phyloP scores from a whole-genome alignment of 2,888 invertebrate genomes.

The Protophormia terraenovae region DNA sequence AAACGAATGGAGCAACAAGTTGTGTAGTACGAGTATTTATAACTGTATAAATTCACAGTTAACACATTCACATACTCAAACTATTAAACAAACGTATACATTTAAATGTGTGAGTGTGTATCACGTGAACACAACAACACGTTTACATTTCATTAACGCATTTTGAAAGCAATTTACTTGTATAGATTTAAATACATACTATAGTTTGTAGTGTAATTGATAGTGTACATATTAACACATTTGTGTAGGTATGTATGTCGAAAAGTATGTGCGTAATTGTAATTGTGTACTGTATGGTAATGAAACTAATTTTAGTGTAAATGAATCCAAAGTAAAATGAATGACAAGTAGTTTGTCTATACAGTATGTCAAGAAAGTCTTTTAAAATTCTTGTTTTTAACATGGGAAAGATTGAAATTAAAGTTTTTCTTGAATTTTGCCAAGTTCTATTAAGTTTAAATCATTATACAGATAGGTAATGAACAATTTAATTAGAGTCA shows the following conservation, averaged over 20 bases:
- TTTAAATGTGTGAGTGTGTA: not conserved
- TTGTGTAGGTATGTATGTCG: not conserved
- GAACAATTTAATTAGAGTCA: too few relatives aligned
- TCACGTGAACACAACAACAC: constrained; percentile 36
- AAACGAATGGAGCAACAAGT: constrained; percentile 48
- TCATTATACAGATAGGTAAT: too few relatives aligned
- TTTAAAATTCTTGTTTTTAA: too few relatives aligned
- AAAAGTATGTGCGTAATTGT: not conserved
- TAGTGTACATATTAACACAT: constrained; percentile 46
- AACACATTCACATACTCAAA: constrained; percentile 32
- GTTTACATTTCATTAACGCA: constrained; percentile 71
- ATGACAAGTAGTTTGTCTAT: constrained; percentile 46
- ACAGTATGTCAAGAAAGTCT: constrained; percentile 68
- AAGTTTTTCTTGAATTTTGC: too few relatives aligned
- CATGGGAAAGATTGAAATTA: too few relatives aligned
- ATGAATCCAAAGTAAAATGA: constrained; percentile 61
- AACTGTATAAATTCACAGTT: too few relatives aligned
- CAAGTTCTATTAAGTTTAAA: too few relatives aligned
- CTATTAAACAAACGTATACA: not conserved
- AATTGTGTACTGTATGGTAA: constrained; percentile 72
- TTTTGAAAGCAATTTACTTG: constrained; percentile 63
- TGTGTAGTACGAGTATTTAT: constrained; percentile 16
- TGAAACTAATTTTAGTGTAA: constrained; percentile 77
- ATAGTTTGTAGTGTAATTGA: constrained; percentile 50
- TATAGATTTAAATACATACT: constrained; percentile 5